Base-by-base conservation (phyloP, 2,797 vertebrate genomes). In the Craterocephalus amniculus region DNA sequence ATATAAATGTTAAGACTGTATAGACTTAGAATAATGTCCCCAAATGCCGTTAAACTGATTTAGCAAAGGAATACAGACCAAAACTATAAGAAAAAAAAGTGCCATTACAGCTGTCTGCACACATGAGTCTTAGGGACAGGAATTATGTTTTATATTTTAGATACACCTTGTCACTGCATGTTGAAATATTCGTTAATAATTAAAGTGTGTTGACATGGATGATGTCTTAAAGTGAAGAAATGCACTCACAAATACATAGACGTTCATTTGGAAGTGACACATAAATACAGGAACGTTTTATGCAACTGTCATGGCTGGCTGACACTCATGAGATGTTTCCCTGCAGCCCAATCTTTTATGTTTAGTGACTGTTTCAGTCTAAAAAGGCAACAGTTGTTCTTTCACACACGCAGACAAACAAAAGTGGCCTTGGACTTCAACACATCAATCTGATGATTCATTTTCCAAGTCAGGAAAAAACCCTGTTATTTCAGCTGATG, bases 311-410 rank as follows among this genome's bases (percentile, higher is more conserved):
- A 14, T 22, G 35, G 52, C 18, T 54, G 45, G 60, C 58, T 62
- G 63, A 74, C 20, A 40, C 24, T 63, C 58, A 51, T 72, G 49
- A 63, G 68, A 63, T 78, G 54, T 60, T 70, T 57, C 52, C 22
- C 27, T 62, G 54, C 22, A 3, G 26, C 57, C 13, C 12, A 32
- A 32, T 26, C 24, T 59, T 66, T 78, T 38, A 0, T 35, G 13
- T 43, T 54, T 26, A 69, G 2, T 36, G 35, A 58, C 58, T 6
- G 55, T 72, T 58, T 74, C 48, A 20, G n/a, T 55, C 45, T 34
- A 22, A 55, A 49, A n/a, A 5, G 4, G 12, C 2, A 18, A 13
- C 14, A 1, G 36, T 57, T 72, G 11, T 11, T n/a, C 58, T 58
- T 45, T 48, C 67, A 51, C n/a, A 66, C 16, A 18, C 9, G 49